phyloP scores from a whole-genome alignment of 2,888 invertebrate species.

The Idaea straminata region DNA sequence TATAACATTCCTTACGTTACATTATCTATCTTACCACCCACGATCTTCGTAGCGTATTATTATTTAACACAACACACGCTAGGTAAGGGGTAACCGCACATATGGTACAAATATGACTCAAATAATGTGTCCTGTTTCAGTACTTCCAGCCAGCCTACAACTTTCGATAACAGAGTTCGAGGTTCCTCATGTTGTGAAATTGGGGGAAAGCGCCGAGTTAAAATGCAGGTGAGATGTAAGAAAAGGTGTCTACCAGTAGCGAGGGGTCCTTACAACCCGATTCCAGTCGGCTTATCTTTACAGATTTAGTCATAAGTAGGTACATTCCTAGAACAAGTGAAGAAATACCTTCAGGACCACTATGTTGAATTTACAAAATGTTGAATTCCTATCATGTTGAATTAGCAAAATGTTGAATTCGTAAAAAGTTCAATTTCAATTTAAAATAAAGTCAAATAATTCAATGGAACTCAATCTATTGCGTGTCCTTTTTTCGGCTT shows the following conservation, averaged over 20 bases:
- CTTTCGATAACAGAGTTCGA: slow-evolving; percentile 56
- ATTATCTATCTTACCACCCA: background rate
- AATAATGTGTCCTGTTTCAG: background rate
- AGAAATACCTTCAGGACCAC: no score
- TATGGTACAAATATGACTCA: background rate
- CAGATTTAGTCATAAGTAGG: no score
- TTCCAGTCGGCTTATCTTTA: no score
- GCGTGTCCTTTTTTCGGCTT: no score
- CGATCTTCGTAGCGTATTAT: background rate
- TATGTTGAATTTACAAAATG: no score
- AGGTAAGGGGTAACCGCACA: background rate
- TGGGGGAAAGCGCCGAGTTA: slow-evolving; percentile 49
- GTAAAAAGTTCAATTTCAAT: no score
- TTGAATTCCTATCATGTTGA: no score
- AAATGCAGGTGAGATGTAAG: slow-evolving; percentile 33
- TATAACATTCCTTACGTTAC: background rate
- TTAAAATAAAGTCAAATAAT: no score
- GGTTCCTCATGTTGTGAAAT: slow-evolving; percentile 50
- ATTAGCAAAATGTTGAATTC: no score
- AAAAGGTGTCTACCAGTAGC: background rate
- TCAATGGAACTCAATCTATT: no score
- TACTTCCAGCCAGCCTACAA: slow-evolving; percentile 54
- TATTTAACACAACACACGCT: background rate
- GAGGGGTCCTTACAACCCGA: no score
- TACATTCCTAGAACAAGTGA: no score